These are phyloP conservation scores for Autographa pulchrina DNA, from an alignment of 2,888 invertebrate genomes.

Conservation along the genomic window DNA sequence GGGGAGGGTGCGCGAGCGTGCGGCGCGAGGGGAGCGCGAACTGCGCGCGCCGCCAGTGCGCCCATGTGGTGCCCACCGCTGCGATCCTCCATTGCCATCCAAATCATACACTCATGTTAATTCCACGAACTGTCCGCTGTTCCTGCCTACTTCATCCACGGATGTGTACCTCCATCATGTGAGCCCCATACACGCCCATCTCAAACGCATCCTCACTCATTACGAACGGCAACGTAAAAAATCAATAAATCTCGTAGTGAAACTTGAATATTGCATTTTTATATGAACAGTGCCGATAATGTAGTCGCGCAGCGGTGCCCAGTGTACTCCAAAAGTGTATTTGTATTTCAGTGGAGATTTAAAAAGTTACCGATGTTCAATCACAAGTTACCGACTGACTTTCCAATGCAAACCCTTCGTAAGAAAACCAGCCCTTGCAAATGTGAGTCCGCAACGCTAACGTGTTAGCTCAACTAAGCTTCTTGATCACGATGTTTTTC, in stretches of 20 bases:
- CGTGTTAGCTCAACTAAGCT: conserved; percentile 69
- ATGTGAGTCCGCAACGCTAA: conserved; percentile 92
- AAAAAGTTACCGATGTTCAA: conserved; percentile 86
- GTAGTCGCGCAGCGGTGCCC: conserved; percentile 63
- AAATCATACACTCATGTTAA: conserved; percentile 68
- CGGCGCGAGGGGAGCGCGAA: conserved; percentile 63
- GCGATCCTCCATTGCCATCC: conserved; percentile 65
- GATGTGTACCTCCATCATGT: conserved; percentile 58
- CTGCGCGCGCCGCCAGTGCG: conserved; percentile 66
- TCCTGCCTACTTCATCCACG: conserved; percentile 44
- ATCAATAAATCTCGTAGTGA: conserved; percentile 81
- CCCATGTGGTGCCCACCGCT: conserved; percentile 67
- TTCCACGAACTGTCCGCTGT: conserved; percentile 55
- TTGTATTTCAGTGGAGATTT: conserved; percentile 83
- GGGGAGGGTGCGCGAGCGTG: conserved; percentile 76
- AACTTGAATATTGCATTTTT: conserved; percentile 74
- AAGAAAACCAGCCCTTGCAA: conserved; percentile 98
- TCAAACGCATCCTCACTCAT: conserved; percentile 58
- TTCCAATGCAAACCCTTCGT: conserved; percentile 96
- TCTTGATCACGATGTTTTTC: conserved; percentile 65
- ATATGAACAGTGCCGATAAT: conserved; percentile 65
- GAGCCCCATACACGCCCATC: conserved; percentile 57
- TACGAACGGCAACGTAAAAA: conserved; percentile 74
- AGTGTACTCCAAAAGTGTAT: conserved; percentile 80
- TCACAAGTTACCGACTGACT: conserved; percentile 89